Conservation (phyloP, 2,113 vertebrate species). For the Sialia sialis region DNA sequence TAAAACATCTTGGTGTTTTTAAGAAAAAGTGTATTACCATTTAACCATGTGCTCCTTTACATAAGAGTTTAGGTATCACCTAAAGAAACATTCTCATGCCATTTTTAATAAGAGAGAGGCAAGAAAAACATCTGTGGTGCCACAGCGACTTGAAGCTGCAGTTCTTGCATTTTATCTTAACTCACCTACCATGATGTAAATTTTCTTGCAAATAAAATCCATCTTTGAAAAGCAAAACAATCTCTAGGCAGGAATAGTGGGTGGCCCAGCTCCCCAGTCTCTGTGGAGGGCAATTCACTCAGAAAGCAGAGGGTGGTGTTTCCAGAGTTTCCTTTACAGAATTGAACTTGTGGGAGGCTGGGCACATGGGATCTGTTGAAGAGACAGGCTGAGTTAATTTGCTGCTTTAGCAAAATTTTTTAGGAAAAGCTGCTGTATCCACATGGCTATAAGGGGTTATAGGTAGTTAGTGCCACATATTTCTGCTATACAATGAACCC, state of each 20-base stretch:
- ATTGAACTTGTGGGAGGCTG: neutral
- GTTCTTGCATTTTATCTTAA: neutral
- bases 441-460: neutral
- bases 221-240: neutral
- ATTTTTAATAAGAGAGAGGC: neutral
- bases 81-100: neutral
- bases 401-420: neutral
- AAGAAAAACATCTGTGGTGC: neutral
- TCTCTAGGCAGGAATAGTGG: neutral
- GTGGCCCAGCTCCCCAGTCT: rapidly evolving
- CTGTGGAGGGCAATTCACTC: neutral
- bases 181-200: neutral
- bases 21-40: neutral
- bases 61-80: neutral
- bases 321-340: neutral
- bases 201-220: neutral
- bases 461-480: neutral
- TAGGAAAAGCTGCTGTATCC: neutral
- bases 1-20: neutral
- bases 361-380: neutral
- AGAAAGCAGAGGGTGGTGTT: neutral
- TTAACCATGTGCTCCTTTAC: neutral
- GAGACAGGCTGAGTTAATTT: neutral
- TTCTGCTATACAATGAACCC: neutral
- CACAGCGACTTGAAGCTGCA: neutral